phyloP scores from a whole-genome alignment of 2,888 invertebrate genomes.

The Eustalomyia histrio region DNA sequence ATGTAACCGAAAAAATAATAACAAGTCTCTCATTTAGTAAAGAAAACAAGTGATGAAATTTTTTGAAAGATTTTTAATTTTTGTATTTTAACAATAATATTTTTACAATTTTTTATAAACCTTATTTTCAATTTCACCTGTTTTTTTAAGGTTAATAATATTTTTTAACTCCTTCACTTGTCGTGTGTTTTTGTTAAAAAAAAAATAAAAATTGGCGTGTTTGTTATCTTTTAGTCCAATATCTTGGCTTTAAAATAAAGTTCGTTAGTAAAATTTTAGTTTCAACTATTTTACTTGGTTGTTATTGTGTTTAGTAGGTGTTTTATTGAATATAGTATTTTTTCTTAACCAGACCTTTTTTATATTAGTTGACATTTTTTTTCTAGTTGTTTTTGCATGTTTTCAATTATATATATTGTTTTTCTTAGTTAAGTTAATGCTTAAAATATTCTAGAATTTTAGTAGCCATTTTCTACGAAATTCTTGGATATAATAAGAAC shows the following conservation, averaged over 20 bases:
- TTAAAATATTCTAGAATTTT: background rate
- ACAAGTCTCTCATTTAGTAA: background rate
- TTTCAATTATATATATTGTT: conserved; percentile 38
- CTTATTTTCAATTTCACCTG: conserved; percentile 38
- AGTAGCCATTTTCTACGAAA: conserved; percentile 38
- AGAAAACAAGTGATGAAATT: conserved; percentile 14
- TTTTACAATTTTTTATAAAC: background rate
- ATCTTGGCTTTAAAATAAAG: conserved; percentile 53
- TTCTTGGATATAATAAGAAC: conserved; percentile 29
- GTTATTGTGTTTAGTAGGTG: conserved; percentile 42
- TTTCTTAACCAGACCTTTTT: conserved; percentile 6
- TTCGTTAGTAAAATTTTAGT: conserved; percentile 56
- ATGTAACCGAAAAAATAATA: conserved; percentile 14
- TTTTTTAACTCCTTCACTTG: conserved; percentile 51
- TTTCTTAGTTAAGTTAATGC: background rate
- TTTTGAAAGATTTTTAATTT: background rate
- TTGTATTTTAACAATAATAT: background rate
- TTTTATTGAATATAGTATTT: conserved; percentile 39
- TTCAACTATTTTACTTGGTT: background rate
- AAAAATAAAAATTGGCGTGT: conserved; percentile 50
- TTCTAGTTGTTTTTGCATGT: conserved; percentile 55
- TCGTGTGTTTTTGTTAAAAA: conserved; percentile 43
- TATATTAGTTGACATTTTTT: conserved; percentile 52
- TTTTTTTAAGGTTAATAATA: conserved; percentile 17
- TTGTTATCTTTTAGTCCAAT: conserved; percentile 60